Conservation (phyloP, 1,140 invertebrate genomes). For the Drosophila biarmipes region DNA sequence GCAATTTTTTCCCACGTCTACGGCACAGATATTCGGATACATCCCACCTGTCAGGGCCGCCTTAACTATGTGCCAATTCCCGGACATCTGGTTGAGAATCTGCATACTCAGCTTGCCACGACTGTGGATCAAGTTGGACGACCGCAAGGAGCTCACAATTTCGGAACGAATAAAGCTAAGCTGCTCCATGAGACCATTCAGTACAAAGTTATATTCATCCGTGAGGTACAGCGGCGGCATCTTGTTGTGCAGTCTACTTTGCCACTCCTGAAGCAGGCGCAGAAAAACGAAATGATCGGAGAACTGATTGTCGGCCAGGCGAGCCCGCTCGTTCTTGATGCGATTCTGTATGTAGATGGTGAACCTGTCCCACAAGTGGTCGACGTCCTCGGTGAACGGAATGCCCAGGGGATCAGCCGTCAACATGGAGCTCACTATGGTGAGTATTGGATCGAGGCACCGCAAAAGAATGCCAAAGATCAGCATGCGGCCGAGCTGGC, state of each 20-base stretch:
- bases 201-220: conserved; percentile 68
- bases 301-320: conserved; percentile 90
- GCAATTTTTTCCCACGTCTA: conserved; percentile 71
- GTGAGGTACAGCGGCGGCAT: conserved; percentile 33
- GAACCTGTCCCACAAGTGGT: conserved; percentile 85
- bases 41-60: conserved; percentile 93
- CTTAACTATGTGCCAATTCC: conserved; percentile 96
- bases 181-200: conserved; percentile 70
- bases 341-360: conserved; percentile 87
- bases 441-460: conserved; percentile 97
- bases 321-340: conserved; percentile 86
- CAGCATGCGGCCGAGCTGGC: conserved; percentile 95
- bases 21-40: conserved; percentile 94
- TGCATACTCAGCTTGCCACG: conserved; percentile 90
- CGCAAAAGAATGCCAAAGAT: conserved; percentile 95
- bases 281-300: conserved; percentile 97
- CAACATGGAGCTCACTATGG: conserved; percentile 94
- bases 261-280: conserved; percentile 93
- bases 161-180: conserved; percentile 87
- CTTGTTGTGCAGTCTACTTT: conserved; percentile 86
- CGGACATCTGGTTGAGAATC: conserved; percentile 93
- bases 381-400: conserved; percentile 48
- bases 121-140: conserved; percentile 92
- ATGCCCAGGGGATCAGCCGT: conserved; percentile 89
- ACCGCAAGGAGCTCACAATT: conserved; percentile 93